Percentiles rank a stretch among this genome's conserved stretches.
These are phyloP conservation scores for Channa argus DNA, from an alignment of 2,113 vertebrate genomes.

Conservation along the genomic window DNA sequence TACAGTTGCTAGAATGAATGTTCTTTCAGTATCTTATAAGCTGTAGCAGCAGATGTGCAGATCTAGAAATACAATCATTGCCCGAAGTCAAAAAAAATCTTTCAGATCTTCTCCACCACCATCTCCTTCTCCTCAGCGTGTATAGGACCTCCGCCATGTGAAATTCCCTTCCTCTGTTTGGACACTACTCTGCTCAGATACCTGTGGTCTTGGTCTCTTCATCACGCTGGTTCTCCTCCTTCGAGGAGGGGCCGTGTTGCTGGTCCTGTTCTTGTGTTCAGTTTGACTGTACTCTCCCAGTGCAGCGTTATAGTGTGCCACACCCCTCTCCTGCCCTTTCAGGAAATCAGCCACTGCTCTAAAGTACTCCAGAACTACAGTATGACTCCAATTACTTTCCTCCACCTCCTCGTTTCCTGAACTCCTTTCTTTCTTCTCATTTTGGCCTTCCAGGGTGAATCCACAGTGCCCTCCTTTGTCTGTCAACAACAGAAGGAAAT, in stretches of 20 bases:
- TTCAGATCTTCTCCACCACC: background rate
- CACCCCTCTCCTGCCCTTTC: conserved; percentile 76
- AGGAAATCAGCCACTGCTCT: conserved; percentile 87
- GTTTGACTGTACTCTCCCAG: conserved; percentile 43
- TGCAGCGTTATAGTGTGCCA: conserved; percentile 37
- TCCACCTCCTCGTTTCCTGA: background rate
- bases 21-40: background rate
- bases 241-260: conserved; percentile 39
- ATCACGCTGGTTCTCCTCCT: conserved; percentile 71
- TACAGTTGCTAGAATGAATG: too few relatives aligned
- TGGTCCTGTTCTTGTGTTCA: conserved; percentile 56
- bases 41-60: background rate
- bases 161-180: conserved; percentile 46
- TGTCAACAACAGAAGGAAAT: conserved; percentile 88
- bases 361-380: conserved; percentile 86
- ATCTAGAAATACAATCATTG: background rate
- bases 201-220: conserved; percentile 46
- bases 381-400: conserved; percentile 85
- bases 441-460: conserved; percentile 74
- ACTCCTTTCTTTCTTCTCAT: background rate
- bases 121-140: conserved; percentile 45
- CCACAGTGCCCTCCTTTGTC: conserved; percentile 87
- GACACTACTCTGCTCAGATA: background rate
- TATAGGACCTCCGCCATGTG: conserved; percentile 72
- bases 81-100: background rate